Base-by-base conservation (phyloP, 2,113 vertebrate genomes). In the Pachycephala philippinensis region DNA sequence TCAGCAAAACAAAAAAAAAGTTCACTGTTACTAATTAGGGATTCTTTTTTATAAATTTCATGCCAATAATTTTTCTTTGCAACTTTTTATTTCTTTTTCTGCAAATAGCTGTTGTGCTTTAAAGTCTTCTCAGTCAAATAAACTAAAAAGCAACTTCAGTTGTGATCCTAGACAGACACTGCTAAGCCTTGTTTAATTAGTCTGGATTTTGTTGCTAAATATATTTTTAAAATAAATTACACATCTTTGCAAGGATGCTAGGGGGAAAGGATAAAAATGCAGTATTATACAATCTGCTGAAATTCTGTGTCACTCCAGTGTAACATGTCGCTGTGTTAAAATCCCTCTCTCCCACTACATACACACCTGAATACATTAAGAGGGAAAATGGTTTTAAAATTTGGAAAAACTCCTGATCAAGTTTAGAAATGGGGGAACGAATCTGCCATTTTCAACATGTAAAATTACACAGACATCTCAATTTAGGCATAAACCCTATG, bases 1-100 rank as follows among this genome's bases (percentile, higher is more conserved):
- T 91, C 66, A 96, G 44, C 26, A 94, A 83, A 47, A 77, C 15
- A 97, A 96, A 81, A 81, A 42, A 44, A 44, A 74, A 30, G 3
- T 80, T 97, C 45, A 96, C 71, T 92, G 87, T 79, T 91, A 76
- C 71, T 92, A 94, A 80, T 96, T 90, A 77, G 60, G 52, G 18
- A 21, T 72, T 64, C 42, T 52, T 28, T 68, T 89, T 66, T 44
- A 33, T 7, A 57, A 87, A 83, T 75, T 61, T 59, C 10, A 26
- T 21, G 21, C 76, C 31, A 64, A 13, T 33, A 56, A 27, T 69
- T 82, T 81, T 89, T 70, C 21, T 81, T 71, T 53, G 35, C 8
- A 81, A 49, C 4, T 49, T 84, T 56, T 66, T 35, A 27, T 71
- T 85, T 81, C 5, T 40, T 94, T 72, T 87, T 17, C 47, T 91